phyloP scores from a whole-genome alignment of 2,797 vertebrate species.

The Halcyon leucocephala region DNA sequence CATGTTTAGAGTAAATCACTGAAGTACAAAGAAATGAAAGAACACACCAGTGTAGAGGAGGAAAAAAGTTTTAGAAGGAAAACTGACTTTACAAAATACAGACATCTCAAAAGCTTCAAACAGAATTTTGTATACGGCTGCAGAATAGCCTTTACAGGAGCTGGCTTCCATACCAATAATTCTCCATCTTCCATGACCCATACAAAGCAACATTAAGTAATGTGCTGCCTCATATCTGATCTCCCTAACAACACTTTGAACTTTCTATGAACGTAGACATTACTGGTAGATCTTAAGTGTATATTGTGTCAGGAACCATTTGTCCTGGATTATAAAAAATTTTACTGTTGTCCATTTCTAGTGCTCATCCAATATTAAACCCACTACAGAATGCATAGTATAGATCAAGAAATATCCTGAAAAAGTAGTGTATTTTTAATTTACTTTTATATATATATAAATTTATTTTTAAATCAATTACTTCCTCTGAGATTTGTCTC shows the following conservation, averaged over 20 bases:
- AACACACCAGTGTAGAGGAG: not conserved
- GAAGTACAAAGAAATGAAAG: not conserved
- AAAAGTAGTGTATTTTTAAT: not conserved
- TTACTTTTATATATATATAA: not conserved
- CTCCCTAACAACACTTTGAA: not conserved
- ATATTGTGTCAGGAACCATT: not conserved
- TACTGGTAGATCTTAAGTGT: not conserved
- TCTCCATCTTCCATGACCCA: not conserved
- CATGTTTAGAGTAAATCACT: not conserved
- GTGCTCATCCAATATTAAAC: not conserved
- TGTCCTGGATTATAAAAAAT: not conserved
- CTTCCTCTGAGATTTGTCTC: not conserved
- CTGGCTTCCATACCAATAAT: not conserved
- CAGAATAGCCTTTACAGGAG: not conserved
- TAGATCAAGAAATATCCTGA: not conserved
- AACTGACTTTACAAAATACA: not conserved
- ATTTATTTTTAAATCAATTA: not conserved
- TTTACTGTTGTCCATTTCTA: not conserved
- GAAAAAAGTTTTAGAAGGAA: not conserved
- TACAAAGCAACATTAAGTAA: not conserved
- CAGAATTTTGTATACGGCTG: not conserved
- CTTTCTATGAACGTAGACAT: not conserved
- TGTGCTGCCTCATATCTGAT: not conserved
- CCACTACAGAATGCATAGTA: not conserved
- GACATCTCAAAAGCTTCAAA: not conserved